phyloP scores from a whole-genome alignment of 2,113 vertebrate species.

The Morone chrysops region DNA sequence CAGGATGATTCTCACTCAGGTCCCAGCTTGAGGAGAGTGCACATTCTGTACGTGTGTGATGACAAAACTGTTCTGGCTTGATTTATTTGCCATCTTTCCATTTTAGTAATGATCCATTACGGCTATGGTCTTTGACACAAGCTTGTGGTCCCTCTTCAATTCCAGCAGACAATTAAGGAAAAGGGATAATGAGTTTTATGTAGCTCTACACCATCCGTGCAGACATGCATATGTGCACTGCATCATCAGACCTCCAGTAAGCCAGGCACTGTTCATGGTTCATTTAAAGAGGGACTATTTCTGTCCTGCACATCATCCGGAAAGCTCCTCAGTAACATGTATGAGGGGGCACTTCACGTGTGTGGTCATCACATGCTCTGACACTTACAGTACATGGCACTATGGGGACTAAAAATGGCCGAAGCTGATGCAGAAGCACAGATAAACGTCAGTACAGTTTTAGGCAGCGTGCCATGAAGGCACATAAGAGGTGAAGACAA shows the following conservation, averaged over 20 bases:
- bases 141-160: slow-evolving; percentile 24
- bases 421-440: neutral
- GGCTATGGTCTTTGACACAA: slow-evolving; percentile 14
- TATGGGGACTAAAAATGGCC: slow-evolving; percentile 22
- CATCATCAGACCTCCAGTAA: slow-evolving; percentile 55
- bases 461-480: neutral
- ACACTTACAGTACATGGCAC: slow-evolving; percentile 39
- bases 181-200: slow-evolving; percentile 39
- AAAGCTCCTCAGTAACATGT: slow-evolving; percentile 53
- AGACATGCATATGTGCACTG: slow-evolving; percentile 34
- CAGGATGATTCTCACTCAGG: slow-evolving; percentile 7
- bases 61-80: slow-evolving; percentile 36
- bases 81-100: slow-evolving; percentile 40
- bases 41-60: slow-evolving; percentile 17
- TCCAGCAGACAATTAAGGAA: slow-evolving; percentile 25
- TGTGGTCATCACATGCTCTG: slow-evolving; percentile 54
- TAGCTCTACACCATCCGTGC: neutral
- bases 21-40: slow-evolving; percentile 20
- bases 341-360: slow-evolving; percentile 40
- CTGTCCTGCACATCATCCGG: slow-evolving; percentile 58
- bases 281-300: slow-evolving; percentile 72
- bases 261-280: slow-evolving; percentile 63
- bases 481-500: slow-evolving; percentile 19
- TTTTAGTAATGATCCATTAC: slow-evolving; percentile 33
- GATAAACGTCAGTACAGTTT: slow-evolving; percentile 20